Base-by-base conservation (phyloP, 2,797 vertebrate genomes). In the Mionectes olivaceus region DNA sequence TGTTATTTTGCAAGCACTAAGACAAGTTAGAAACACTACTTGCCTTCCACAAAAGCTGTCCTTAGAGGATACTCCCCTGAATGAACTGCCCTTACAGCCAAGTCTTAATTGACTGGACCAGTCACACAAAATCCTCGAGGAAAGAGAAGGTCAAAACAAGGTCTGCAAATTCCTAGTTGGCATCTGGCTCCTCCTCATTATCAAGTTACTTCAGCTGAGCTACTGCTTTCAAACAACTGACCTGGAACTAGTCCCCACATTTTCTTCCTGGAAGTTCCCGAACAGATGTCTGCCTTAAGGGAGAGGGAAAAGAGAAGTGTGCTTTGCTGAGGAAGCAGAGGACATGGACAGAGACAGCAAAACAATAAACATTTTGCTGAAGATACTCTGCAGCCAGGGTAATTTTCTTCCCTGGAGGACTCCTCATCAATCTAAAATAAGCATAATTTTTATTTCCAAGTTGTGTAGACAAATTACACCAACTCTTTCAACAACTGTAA, bases 141-240 rank as follows among this genome's bases (percentile, higher is more conserved):
- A 90, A 93, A 39, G 15, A 89, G 14, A 73, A 87, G 46, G 86
- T 95, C 87, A 95, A 78, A 89, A 47, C 25, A 83, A 85, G 55
- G 90, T 63, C 87, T 71, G n/a, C 43, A 86, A 91, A 89, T 47
- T 87, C 57, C 65, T 55, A 78, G 68, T 69, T 81, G 55, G 84
- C 74, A 93, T 91, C 47, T 92, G 79, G 75, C 89, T 91, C 89
- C 89, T 92, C 92, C 87, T 97, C 79, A 47, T 79, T 95, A 93
- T 81, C 76, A 59, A 25, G 28, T 91, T 92, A 89, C 86, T 91
- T 93, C 65, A 92, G 75, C 75, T 35, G 27, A 90, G 81, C 49
- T 91, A 76, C 56, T 92, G 74, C 83, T 96, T 94, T 93, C 83
- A 76, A 93, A 88, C 10, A 84, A 85, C 49, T 78, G 83, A 95